A percentile compares a stretch with the other conserved stretches of the same genome.
phyloP scores from a whole-genome alignment of 1,140 invertebrate species.

The Berghia stephanieae region DNA sequence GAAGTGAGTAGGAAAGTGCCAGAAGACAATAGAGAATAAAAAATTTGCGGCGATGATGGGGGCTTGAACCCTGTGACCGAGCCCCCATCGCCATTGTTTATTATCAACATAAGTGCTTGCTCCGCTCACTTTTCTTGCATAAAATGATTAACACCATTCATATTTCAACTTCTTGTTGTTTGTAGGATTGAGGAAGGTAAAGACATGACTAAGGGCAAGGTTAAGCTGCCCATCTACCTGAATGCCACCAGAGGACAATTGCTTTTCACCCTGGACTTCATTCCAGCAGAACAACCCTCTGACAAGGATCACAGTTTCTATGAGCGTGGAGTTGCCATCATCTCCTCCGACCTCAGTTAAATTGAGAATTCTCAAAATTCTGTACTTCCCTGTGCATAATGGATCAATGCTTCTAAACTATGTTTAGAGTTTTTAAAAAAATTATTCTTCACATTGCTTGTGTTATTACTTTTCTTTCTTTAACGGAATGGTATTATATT shows the following conservation, averaged over 20 bases:
- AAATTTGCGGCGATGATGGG: too few relatives aligned
- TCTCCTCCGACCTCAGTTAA: constrained; percentile 63
- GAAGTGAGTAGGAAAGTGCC: too few relatives aligned
- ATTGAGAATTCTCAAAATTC: neutral
- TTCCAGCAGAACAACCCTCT: constrained; percentile 78
- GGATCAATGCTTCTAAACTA: neutral
- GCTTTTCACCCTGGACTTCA: constrained; percentile 94
- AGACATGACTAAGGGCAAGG: constrained; percentile 62
- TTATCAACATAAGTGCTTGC: too few relatives aligned
- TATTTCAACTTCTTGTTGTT: too few relatives aligned
- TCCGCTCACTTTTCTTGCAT: too few relatives aligned
- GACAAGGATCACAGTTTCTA: constrained; percentile 85
- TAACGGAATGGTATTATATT: too few relatives aligned
- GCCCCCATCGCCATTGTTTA: too few relatives aligned
- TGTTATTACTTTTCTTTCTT: too few relatives aligned
- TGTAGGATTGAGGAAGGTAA: constrained; percentile 45
- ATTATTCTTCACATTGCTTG: too few relatives aligned
- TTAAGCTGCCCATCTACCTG: constrained; percentile 95
- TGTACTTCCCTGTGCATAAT: neutral
- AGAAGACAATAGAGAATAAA: too few relatives aligned
- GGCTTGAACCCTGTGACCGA: too few relatives aligned
- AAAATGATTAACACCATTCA: too few relatives aligned
- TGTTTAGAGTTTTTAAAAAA: neutral
- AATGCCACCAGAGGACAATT: constrained; percentile 95
- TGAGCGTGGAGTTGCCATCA: constrained; percentile 91